These are phyloP conservation scores for Chironomus striatipennis DNA, from an alignment of 1,140 invertebrate species.

Conservation along the genomic window DNA sequence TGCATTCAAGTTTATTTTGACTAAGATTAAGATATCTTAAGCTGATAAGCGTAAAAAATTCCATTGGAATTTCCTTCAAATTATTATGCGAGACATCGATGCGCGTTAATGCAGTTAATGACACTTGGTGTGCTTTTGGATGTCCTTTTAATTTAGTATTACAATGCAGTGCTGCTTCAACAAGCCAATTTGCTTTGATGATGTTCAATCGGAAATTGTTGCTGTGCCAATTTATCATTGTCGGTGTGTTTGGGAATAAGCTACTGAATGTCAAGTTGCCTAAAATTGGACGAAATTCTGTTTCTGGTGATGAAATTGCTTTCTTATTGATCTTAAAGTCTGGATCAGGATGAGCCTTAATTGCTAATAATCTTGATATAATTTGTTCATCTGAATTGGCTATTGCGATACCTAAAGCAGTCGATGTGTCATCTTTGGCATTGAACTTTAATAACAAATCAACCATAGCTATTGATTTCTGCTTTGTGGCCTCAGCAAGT, in stretches of 20 bases:
- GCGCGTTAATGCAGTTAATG: slow-evolving; percentile 82
- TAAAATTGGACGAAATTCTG: slow-evolving; percentile 49
- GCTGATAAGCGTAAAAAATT: slow-evolving; percentile 76
- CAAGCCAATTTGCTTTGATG: slow-evolving; percentile 67
- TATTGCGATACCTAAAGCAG: slow-evolving; percentile 52
- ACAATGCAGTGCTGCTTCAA: slow-evolving; percentile 70
- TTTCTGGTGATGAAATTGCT: slow-evolving; percentile 50
- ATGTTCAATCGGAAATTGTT: slow-evolving; percentile 58
- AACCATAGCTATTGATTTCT: slow-evolving; percentile 53
- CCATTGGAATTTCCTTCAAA: slow-evolving; percentile 66
- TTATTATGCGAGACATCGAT: slow-evolving; percentile 90
- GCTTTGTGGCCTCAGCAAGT: slow-evolving; percentile 64
- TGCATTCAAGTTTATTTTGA: slow-evolving; percentile 74
- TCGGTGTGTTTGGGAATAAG: slow-evolving; percentile 75
- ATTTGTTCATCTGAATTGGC: slow-evolving; percentile 34
- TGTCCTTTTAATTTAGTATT: slow-evolving; percentile 72
- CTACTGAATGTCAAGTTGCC: slow-evolving; percentile 66
- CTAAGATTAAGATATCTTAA: slow-evolving; percentile 72
- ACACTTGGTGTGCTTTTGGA: slow-evolving; percentile 58
- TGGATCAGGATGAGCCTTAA: slow-evolving; percentile 65
- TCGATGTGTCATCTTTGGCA: slow-evolving; percentile 80
- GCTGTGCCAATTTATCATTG: slow-evolving; percentile 93
- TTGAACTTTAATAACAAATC: slow-evolving; percentile 71
- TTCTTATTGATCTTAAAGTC: slow-evolving; percentile 85
- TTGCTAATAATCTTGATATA: slow-evolving; percentile 33